Base-by-base conservation (phyloP, 35 echinoderm and acorn worm genomes). In the Lytechinus variegatus region DNA sequence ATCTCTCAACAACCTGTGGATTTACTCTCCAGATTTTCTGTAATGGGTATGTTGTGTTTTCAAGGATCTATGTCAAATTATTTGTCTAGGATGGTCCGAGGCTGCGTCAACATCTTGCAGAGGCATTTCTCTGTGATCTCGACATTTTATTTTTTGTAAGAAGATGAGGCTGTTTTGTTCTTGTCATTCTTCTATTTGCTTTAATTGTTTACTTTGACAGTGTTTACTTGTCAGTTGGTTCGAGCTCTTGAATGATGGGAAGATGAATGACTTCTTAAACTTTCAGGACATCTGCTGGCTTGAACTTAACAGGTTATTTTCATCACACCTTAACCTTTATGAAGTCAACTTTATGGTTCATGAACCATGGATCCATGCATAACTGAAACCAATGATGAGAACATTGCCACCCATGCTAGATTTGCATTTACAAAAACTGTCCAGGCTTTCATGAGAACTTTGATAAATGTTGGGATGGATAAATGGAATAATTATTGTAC, bases 61-160 rank as follows among this genome's bases (percentile, higher is more conserved):
- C 66, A 79, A 79, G 66, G 66, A 79, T 79, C 66, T 79, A n/a
- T 24, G 66, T 79, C 66, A 79, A n/a, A 79, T 79, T 79, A 79
- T 79, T 79, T n/a, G 66, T 79, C 66, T 79, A n/a, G 66, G 19
- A 79, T 24, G 66, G 66, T 24, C 24, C 19, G 19, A 19, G 16
- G 66, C 66, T 79, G 3, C 66, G n/a, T 27, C 66, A 79, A 79
- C 21, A 24, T 79, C 66, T 79, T n/a, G 21, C 14, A 79, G 24
- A 71, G 6, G 61, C 61, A 14, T 19, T 79, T 79, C 5, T 79
- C n/a, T 6, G 8, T 79, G 66, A 79, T 7, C 5, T 79, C 19
- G 66, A 79, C 66, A 79, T 58, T 58, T 58, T 0, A 13, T 58
- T 11, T 13, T 44, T 44, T 44, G 33, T 11, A 79, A n/a, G 19